Evolutionary conservation across 2,888 invertebrate genomes (phyloP), one percentile per base, ranked within the genome.

Genomic region (Drosophila picticornis): DNA sequence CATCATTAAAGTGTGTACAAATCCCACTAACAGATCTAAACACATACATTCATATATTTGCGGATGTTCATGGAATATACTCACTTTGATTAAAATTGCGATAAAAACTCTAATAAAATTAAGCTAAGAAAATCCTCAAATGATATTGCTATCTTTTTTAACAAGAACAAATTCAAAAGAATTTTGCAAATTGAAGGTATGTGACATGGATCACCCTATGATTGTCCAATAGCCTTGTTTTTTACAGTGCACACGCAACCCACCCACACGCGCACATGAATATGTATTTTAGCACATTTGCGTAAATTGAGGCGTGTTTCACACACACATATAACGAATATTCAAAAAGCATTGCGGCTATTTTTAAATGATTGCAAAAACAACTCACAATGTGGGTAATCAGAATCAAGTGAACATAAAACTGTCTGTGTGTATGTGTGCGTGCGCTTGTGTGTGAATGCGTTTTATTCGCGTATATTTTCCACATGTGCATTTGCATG

Each of bases 361-460:
- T 81, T 85, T 88, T 83, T 88, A 85, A 81, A 80, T 57, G 66
- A 68, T 74, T 72, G 74, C 88, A 85, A 80, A 78, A 87, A 82
- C 77, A 86, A 82, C 78, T 62, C 59, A 58, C 57, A 70, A 65
- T 66, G 61, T 50, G 55, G 62, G 70, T 58, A 67, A 51, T 31
- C 32, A 62, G 46, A 71, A 64, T 50, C 61, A 65, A 70, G 48
- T 66, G 63, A 52, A 53, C 69, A 38, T 56, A 36, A 31, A 34
- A 34, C 5, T 34, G 34, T 27, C 2, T 2, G 11, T 34, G 34
- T 34, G 6, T 19, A 7, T 36, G 36, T 36, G 36, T 32, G 32
- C 10, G 32, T 11, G 32, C 11, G 11, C 13, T 34, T 25, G 31
- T 29, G 13, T 31, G 27, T 25, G 34, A n/a, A 32, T 51, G 46